Evolutionary conservation across 2,888 invertebrate genomes (phyloP), one percentile per base, ranked within the genome.

Genomic region (Drosophila vallismaia): DNA sequence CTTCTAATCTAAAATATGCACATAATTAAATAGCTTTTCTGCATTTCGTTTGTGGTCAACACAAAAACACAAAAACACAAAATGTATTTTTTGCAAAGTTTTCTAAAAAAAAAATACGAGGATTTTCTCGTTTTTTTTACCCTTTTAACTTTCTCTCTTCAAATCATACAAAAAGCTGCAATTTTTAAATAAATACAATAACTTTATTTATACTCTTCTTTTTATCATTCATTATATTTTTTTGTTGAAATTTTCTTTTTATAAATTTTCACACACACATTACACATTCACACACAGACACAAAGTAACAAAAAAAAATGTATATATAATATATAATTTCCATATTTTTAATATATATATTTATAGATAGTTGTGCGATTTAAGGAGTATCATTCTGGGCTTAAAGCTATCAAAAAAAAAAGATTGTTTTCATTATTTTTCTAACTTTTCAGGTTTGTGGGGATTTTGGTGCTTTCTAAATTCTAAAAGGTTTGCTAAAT

Each of bases 161-260:
- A 31, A 31, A 31, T n/a, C n/a, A n/a, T 29, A 4, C 29, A 29
- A 4, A 10, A 33, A 3, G 4, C 10, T 10, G 10, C 3, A n/a
- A 1, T 10, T 33, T 36, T 54, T 64, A 78, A 85, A 85, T 81
- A 81, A 81, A 82, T 82, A 82, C 66, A 53, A 74, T 82, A 84
- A 85, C 82, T 81, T 81, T 85, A 84, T 81, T 81, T 70, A 79
- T 74, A 81, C 77, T 81, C 75, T 79, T 75, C 58, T 59, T 66
- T 69, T 50, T 50, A 54, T 24, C 48, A 46, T 28, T 28, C 28
- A 44, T 59, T 9, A 45, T 51, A 36, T 38, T 58, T 29, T 14
- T 36, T n/a, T 4, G 4, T 4, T 14, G 14, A 44, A 44, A 5
- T 51, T 66, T 49, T 49, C 19, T 40, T 38, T 49, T 51, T 67